Evolutionary conservation across 2,113 vertebrate genomes (phyloP).

Genomic region (Tretioscincus oriximinensis): DNA sequence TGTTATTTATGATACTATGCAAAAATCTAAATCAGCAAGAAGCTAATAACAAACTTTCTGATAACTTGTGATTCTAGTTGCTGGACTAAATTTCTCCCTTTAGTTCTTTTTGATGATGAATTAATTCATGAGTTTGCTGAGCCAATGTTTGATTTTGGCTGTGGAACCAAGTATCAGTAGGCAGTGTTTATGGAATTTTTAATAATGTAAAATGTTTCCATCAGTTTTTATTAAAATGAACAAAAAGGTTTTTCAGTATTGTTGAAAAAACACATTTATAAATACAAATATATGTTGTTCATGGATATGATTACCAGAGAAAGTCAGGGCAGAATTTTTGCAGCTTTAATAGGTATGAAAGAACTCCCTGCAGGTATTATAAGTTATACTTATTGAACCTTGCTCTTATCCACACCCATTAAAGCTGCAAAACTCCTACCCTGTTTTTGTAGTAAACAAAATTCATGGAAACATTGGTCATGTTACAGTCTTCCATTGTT

Average conservation of each 20-base stretch:
- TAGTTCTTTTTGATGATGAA: conserved; percentile 29
- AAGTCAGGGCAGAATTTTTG: no score
- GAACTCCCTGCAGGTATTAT: no score
- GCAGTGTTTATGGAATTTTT: neutral
- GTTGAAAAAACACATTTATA: neutral
- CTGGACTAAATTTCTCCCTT: neutral
- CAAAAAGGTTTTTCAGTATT: neutral
- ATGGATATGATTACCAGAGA: neutral
- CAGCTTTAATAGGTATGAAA: no score
- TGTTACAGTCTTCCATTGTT: neutral
- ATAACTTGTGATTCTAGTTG: neutral
- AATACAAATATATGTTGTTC: neutral
- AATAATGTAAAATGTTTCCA: neutral
- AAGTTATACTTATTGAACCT: no score
- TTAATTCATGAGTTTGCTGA: conserved; percentile 32
- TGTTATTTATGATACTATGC: neutral
- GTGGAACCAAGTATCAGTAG: conserved; percentile 33
- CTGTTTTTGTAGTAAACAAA: no score
- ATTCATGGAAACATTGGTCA: neutral
- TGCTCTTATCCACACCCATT: no score
- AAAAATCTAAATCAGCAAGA: neutral
- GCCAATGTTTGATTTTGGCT: neutral
- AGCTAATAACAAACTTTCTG: neutral
- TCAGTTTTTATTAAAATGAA: no score
- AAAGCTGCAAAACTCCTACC: no score